phyloP scores from a whole-genome alignment of 1,140 invertebrate species.

The Camponotus floridanus region DNA sequence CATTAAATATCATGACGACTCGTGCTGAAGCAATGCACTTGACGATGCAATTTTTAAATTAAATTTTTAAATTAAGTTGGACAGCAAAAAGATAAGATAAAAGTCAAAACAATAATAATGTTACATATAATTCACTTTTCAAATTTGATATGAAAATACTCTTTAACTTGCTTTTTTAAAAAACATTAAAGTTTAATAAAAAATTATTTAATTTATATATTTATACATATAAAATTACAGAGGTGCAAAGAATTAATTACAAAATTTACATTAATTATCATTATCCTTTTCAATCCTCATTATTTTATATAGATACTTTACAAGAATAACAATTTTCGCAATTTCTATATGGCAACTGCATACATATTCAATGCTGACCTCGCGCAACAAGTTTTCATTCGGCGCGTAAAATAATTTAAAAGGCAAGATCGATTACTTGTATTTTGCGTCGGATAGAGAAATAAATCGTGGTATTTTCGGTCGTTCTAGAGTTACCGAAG shows the following conservation, averaged over 20 bases:
- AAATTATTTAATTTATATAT: neutral
- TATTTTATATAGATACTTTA: neutral
- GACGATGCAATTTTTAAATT: neutral
- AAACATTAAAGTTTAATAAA: neutral
- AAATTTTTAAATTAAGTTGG: too few species aligned
- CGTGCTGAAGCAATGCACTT: neutral
- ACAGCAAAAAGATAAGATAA: neutral
- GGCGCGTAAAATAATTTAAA: constrained; percentile 16
- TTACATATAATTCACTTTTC: neutral
- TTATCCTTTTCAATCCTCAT: neutral
- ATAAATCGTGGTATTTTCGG: constrained; percentile 29
- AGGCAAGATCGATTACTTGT: constrained; percentile 25
- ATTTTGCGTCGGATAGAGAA: neutral
- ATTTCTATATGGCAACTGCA: neutral
- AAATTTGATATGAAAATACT: neutral
- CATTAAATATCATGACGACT: neutral
- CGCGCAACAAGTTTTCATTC: constrained; percentile 45
- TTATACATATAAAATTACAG: too few species aligned
- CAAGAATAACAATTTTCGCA: constrained; percentile 3
- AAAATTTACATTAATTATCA: neutral
- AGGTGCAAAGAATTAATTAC: too few species aligned
- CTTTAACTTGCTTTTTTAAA: neutral
- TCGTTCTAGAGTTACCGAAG: constrained; percentile 11
- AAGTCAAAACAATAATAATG: constrained; percentile 9
- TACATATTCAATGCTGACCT: neutral